These are phyloP conservation scores for Gisinianus flammeolus DNA, from an alignment of 2,888 invertebrate species.

Conservation along the genomic window DNA sequence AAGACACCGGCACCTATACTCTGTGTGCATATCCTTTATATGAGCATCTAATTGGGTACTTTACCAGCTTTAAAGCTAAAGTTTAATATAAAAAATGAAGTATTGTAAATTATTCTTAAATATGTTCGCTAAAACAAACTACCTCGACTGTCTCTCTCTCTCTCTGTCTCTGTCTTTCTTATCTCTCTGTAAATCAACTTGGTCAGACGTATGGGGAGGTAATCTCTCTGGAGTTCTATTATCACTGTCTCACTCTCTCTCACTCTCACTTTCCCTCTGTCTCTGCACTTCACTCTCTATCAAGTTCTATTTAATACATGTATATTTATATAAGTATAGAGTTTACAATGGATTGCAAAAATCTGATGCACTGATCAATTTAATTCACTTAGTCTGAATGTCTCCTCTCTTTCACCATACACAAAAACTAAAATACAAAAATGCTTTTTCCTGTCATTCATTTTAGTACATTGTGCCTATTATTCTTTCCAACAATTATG, in stretches of 20 bases:
- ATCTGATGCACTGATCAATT: background rate
- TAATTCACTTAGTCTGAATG: background rate
- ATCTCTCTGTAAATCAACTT: constrained; percentile 54
- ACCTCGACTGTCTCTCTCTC: background rate
- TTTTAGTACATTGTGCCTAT: no score
- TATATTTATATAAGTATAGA: background rate
- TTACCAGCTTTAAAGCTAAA: background rate
- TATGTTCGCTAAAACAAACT: no score
- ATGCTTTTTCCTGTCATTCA: background rate
- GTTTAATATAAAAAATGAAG: background rate
- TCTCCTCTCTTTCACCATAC: no score
- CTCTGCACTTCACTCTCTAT: constrained; percentile 24
- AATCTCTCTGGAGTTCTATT: constrained; percentile 47
- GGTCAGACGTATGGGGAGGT: constrained; percentile 59
- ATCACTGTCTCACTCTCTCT: constrained; percentile 22
- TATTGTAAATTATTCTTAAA: no score
- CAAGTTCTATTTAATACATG: background rate
- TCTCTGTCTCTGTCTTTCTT: constrained; percentile 48
- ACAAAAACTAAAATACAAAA: background rate
- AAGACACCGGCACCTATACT: constrained; percentile 26
- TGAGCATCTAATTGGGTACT: background rate
- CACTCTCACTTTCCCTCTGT: constrained; percentile 2
- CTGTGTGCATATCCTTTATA: background rate
- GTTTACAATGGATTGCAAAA: background rate
- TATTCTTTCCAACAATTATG: no score